Conservation (phyloP, 2,888 invertebrate genomes). For the Xiphydria camelus region DNA sequence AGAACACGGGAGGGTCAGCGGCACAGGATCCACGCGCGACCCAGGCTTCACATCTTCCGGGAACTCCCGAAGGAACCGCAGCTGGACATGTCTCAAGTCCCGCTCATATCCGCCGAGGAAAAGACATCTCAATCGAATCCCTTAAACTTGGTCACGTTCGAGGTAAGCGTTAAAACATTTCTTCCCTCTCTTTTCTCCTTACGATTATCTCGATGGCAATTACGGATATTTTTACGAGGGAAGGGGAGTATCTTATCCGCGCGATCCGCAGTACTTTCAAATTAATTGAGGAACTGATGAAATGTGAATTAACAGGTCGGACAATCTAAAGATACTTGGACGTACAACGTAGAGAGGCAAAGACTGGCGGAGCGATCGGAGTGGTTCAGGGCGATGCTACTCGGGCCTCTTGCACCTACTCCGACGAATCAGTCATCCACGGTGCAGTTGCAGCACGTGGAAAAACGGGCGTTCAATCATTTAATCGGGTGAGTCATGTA, state of each 20-base stretch:
- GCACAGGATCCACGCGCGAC: conserved; percentile 25
- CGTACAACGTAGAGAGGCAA: conserved; percentile 70
- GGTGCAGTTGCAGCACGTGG: conserved; percentile 64
- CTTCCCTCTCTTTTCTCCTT: neutral
- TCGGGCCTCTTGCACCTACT: conserved; percentile 55
- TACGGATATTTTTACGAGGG: too few species aligned
- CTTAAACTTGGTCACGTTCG: conserved; percentile 38
- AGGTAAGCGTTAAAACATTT: conserved; percentile 41
- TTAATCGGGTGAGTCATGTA: conserved; percentile 61
- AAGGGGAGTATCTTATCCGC: too few species aligned
- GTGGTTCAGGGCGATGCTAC: conserved; percentile 66
- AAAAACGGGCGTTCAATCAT: conserved; percentile 70
- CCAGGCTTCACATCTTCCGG: conserved; percentile 8
- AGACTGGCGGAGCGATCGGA: conserved; percentile 67
- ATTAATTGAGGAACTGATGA: too few species aligned
- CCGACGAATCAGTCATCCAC: conserved; percentile 55
- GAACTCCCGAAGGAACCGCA: conserved; percentile 6
- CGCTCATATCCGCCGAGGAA: conserved; percentile 29
- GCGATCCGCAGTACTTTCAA: too few species aligned
- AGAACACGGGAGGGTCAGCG: conserved; percentile 26
- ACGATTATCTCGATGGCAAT: too few species aligned
- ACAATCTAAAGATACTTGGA: conserved; percentile 67
- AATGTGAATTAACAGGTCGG: too few species aligned
- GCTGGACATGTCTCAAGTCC: conserved; percentile 35
- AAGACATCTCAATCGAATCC: conserved; percentile 18